phyloP scores from a whole-genome alignment of 2,113 vertebrate species.

The Anser cygnoides region DNA sequence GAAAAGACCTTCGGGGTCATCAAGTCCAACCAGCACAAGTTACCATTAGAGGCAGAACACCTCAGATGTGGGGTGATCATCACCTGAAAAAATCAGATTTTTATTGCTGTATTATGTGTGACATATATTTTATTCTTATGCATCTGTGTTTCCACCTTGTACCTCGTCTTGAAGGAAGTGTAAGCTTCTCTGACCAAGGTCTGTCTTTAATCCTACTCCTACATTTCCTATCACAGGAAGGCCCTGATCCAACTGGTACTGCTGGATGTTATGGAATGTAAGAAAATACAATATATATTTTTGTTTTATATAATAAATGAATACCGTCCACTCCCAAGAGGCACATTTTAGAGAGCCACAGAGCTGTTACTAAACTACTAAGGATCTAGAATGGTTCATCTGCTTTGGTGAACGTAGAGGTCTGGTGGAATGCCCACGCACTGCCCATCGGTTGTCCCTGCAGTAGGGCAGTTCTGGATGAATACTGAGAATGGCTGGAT shows the following conservation, averaged over 20 bases:
- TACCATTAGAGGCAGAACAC: neutral
- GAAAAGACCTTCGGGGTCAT: too few relatives aligned
- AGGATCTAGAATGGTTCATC: fast-evolving
- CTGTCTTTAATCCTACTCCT: neutral
- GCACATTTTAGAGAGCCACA: neutral
- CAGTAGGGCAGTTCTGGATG: neutral
- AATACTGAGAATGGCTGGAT: neutral
- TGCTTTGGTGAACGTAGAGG: neutral
- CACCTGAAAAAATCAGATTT: neutral
- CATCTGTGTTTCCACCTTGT: neutral
- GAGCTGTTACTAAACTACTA: neutral
- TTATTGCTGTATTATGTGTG: neutral
- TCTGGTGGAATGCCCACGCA: neutral
- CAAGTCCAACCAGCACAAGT: too few relatives aligned
- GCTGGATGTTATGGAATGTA: neutral
- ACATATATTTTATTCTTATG: neutral
- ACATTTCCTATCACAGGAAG: neutral
- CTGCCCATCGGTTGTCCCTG: neutral
- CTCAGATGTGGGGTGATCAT: neutral
- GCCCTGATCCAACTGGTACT: neutral
- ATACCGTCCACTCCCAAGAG: neutral
- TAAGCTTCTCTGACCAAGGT: neutral
- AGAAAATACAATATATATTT: neutral
- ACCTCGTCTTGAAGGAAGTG: neutral
- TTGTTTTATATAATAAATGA: neutral